These are phyloP conservation scores for Drosophila greeni DNA, from an alignment of 2,888 invertebrate genomes.

Conservation along the genomic window DNA sequence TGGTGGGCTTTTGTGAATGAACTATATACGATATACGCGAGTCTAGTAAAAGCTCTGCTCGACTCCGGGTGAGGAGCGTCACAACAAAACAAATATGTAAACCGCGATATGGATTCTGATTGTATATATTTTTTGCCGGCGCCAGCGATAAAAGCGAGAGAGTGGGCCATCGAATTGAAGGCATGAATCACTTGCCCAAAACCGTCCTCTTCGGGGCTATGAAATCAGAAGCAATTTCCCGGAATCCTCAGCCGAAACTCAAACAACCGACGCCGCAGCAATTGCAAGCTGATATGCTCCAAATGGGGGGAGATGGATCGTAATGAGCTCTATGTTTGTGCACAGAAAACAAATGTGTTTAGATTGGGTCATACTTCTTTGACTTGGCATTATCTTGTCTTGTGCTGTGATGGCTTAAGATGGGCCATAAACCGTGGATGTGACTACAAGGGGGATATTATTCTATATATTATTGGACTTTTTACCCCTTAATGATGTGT, in stretches of 20 bases:
- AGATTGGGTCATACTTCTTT: slow-evolving; percentile 3
- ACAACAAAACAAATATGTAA: slow-evolving; percentile 32
- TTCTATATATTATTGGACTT: background rate
- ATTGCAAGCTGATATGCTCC: slow-evolving; percentile 47
- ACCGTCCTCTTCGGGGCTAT: slow-evolving; percentile 47
- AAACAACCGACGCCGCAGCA: slow-evolving; percentile 56
- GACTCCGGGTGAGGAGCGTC: slow-evolving; percentile 36
- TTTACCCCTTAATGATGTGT: background rate
- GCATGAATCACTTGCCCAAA: slow-evolving; percentile 61
- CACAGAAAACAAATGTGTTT: slow-evolving; percentile 23
- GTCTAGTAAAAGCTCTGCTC: slow-evolving; percentile 37
- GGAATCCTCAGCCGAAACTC: slow-evolving; percentile 57
- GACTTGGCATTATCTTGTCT: background rate
- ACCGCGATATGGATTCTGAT: slow-evolving; percentile 32
- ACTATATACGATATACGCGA: slow-evolving; percentile 19
- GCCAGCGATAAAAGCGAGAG: slow-evolving; percentile 25
- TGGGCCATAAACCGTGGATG: background rate
- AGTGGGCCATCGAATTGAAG: slow-evolving; percentile 11
- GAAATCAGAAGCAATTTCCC: slow-evolving; percentile 64
- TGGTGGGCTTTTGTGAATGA: slow-evolving; percentile 61
- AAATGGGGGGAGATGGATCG: slow-evolving; percentile 3
- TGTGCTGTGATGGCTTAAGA: background rate
- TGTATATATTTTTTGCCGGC: slow-evolving; percentile 29
- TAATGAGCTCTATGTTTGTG: slow-evolving; percentile 42
- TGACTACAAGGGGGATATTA: background rate